phyloP scores from a whole-genome alignment of 2,797 vertebrate species.

The Liparis tanakae region DNA sequence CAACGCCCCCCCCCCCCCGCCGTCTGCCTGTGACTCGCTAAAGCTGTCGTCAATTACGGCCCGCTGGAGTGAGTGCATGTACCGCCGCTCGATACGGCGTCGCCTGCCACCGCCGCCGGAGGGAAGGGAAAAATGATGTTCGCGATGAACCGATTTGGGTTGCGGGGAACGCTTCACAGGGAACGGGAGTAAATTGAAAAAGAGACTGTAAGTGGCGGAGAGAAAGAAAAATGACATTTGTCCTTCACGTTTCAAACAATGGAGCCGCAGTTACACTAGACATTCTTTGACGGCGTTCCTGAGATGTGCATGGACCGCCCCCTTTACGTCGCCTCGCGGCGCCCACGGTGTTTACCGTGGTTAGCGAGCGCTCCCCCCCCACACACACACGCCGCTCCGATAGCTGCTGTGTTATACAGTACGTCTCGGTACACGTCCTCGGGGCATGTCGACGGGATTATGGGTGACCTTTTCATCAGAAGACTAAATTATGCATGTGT shows the following conservation, averaged over 20 bases:
- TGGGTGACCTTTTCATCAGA: constrained; percentile 39
- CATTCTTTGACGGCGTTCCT: constrained; percentile 14
- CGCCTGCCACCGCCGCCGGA: not conserved
- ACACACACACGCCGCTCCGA: not conserved
- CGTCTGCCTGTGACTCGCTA: constrained; percentile 64
- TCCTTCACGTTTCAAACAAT: not conserved
- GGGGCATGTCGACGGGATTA: not conserved
- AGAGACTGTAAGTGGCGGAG: not conserved
- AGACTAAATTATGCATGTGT: constrained; percentile 41
- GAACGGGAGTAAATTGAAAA: constrained; percentile 2
- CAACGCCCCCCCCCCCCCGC: constrained; percentile 55
- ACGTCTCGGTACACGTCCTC: constrained; percentile 2
- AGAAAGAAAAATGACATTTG: not conserved
- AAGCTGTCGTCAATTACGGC: constrained; percentile 56
- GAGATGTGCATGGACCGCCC: not conserved
- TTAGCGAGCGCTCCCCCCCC: not conserved
- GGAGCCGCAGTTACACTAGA: constrained; percentile 1
- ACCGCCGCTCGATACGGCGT: constrained; percentile 18
- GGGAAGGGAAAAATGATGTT: constrained; percentile 17
- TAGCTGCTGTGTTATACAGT: not conserved
- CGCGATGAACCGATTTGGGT: not conserved
- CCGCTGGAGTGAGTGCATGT: constrained; percentile 40
- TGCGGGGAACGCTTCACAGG: not conserved
- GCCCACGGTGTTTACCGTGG: not conserved
- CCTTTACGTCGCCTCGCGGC: too few relatives aligned